Base-by-base conservation (phyloP, 2,888 invertebrate species). In the Parnassius apollo region DNA sequence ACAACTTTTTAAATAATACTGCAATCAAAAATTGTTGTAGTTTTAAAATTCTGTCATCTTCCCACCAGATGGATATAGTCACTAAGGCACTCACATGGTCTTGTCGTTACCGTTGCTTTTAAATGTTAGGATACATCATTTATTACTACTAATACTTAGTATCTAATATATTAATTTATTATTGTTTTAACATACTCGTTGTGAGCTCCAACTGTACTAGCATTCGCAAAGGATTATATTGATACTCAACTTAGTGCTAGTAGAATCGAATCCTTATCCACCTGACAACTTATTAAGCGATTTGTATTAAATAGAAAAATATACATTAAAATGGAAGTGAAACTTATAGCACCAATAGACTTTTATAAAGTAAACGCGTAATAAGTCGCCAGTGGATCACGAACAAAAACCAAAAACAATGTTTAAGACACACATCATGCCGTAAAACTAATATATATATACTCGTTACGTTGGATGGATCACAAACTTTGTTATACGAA, bases 401-500 rank as follows among this genome's bases (percentile, higher is more conserved):
- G 67, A 1, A 49, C 49, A 49, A 13, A 13, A 64, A 68, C 71
- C 62, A 69, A 65, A 69, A 68, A 68, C 66, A 73, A 74, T 71
- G 67, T 64, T 78, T 79, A 77, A 84, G 81, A 86, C 89, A 90
- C 88, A 87, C 86, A 82, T 77, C 87, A 90, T 91, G 91, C 91
- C 86, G 86, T 88, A 89, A 72, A 73, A 72, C 76, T 86, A 87
- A 79, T 75, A 49, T 48, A 13, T 48, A 76, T 75, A 84, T 58
- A 62, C 75, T 81, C 81, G 83, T 82, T 85, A 85, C 79, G 78
- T 82, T 86, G 87, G 86, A 91, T 90, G 87, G 90, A 89, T 88
- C 90, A 90, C 91, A 90, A 89, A 88, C 88, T 86, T 78, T 87
- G 87, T 90, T 89, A 87, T 81, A 69, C 54, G 75, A 85, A 64